Base-by-base conservation (phyloP, 1,140 invertebrate genomes). In the Cherax destructor region DNA sequence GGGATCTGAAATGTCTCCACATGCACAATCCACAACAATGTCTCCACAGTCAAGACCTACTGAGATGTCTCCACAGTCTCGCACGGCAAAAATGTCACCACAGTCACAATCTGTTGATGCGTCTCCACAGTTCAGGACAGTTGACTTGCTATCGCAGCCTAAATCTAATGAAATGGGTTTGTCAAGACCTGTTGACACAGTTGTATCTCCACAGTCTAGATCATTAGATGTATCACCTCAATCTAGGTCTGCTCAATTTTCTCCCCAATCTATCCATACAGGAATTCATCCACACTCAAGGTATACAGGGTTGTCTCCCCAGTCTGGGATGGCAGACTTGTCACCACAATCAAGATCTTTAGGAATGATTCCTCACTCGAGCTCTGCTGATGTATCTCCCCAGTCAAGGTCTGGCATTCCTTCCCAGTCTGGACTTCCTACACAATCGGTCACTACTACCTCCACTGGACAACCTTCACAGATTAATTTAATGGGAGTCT, bases 181-280 rank as follows among this genome's bases (percentile, higher is more conserved):
- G 80, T 83, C 52, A 13, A 76, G 74, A 30, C 18, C 72, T n/a
- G n/a, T 24, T 56, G 85, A 79, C 18, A 59, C 49, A 47, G 24
- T 87, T 49, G 50, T 61, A 24, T 79, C 85, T 13, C 76, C 76
- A 18, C 85, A 59, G 56, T 59, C 72, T 41, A 83, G 87, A 30
- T 89, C 87, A 76, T 79, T 65, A 18, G 87, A 89, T 21, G 65
- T 89, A 56, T 89, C 87, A n/a, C 87, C 87, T 52, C 80, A 83
- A 47, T 89, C 87, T 59, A 52, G 74, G 52, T 24, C 85, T 59
- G 74, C 49, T 78, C 74, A 87, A 52, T 61, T 87, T 76, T 77
- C 83, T 4, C 74, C 85, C 61, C 85, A 87, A 21, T 41, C 85
- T 61, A 16, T 79, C 13, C 24, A n/a, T 7, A 50, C 50, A 16